Evolutionary conservation across 2,888 invertebrate species (phyloP), one percentile per base, ranked within the genome.

Genomic region (Globia sparganii): DNA sequence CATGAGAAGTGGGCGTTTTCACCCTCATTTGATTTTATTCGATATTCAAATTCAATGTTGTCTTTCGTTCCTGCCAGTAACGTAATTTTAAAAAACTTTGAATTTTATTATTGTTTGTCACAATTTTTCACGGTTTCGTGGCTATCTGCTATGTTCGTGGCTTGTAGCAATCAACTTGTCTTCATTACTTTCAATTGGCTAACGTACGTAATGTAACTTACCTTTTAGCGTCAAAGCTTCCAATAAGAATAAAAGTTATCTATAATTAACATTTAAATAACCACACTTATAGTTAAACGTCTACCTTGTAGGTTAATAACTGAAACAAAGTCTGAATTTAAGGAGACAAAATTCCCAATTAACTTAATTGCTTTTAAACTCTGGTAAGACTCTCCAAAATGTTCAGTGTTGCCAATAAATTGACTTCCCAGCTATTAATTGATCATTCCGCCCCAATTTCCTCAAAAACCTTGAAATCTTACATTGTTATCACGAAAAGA

Each of bases 21-120:
- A 53, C 11, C 56, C 56, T 69, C 62, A 81, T 81, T 83, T 74
- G 70, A 68, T 81, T 85, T 78, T 58, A 68, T 69, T 85, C 72
- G 46, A 72, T 67, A 71, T 75, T 83, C 21, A 74, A 81, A 81
- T 73, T 72, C 37, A 72, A 53, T 69, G 8, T 66, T 40, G 43
- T 53, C 53, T 40, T 64, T 83, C 3, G 21, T 59, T 65, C 21
- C 5, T 72, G 61, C 46, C 77, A 67, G 69, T 73, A 11, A 28
- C 28, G 21, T 65, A 15, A 70, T 77, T 53, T 56, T 61, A n/a
- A 46, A 78, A 31, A 6, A 69, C 0, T 34, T 67, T 13, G 40
- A 4, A n/a, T 69, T 53, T 56, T 64, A 82, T 65, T 72, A 53
- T 46, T 46, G 4, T 61, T 40, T 53, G 58, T 37, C 21, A 46